These are phyloP conservation scores for Agrenia bidenticulata DNA, from an alignment of 2,888 invertebrate species.

Conservation along the genomic window DNA sequence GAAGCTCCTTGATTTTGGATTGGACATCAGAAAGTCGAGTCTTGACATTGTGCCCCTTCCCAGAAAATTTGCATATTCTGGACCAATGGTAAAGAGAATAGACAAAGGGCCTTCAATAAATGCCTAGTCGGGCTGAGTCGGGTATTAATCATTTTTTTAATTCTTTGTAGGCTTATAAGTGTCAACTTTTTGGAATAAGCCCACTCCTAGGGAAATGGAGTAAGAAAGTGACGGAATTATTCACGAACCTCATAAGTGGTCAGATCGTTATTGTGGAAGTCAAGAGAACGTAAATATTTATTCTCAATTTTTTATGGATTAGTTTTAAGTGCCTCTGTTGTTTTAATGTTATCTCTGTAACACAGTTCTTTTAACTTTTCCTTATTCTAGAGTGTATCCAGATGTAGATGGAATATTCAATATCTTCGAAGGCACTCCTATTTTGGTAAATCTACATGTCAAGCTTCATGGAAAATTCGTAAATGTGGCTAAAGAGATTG, in stretches of 20 bases:
- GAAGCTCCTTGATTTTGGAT: slow-evolving; percentile 31
- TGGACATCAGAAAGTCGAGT: slow-evolving; percentile 6
- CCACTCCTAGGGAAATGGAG: slow-evolving; percentile 36
- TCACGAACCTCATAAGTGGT: slow-evolving; percentile 20
- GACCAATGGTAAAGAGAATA: slow-evolving; percentile 23
- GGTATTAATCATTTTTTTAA: neutral
- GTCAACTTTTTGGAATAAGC: slow-evolving; percentile 33
- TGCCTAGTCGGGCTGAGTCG: no score
- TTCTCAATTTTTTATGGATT: no score
- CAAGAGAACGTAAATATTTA: slow-evolving; percentile 23
- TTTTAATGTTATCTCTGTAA: no score
- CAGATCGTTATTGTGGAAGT: slow-evolving; percentile 25
- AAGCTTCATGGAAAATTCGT: slow-evolving; percentile 22
- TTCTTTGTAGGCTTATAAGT: slow-evolving; percentile 25
- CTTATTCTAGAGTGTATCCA: slow-evolving; percentile 3
- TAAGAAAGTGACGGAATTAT: slow-evolving; percentile 14
- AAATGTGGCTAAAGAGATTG: slow-evolving; percentile 28
- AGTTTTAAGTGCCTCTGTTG: no score
- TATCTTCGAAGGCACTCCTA: slow-evolving; percentile 7
- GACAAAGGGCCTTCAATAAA: no score
- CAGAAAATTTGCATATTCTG: slow-evolving; percentile 14
- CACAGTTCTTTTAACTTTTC: neutral
- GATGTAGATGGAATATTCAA: slow-evolving; percentile 4
- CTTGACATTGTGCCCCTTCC: slow-evolving; percentile 18
- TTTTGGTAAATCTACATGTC: slow-evolving; percentile 22